Evolutionary conservation across 2,113 vertebrate genomes (phyloP), one percentile per base, ranked within the genome.

Genomic region (Dicerorhinus sumatrensis): DNA sequence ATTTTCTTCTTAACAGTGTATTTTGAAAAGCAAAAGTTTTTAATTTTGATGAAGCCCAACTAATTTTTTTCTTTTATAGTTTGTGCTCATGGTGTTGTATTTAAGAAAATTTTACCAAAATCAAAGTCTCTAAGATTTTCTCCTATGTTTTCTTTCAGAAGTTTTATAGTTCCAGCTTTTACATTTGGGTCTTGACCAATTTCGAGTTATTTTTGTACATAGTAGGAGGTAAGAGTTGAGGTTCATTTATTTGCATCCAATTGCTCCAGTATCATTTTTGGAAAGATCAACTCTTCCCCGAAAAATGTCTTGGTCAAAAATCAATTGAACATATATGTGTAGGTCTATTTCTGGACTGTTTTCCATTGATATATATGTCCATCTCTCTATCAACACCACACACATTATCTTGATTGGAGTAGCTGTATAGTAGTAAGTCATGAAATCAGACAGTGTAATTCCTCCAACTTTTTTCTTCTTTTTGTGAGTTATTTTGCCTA

Each of bases 71-170:
- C 46, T 31, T 91, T 69, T 21, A 51, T 23, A n/a, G 54, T 89
- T 75, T 48, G 29, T 51, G 46, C 6, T 92, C 33, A 73, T 5
- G 54, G 20, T 76, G 27, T 17, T 76, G 6, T 31, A 91, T 56
- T 62, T 92, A 92, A 84, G 69, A 92, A 60, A 92, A 51, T 73
- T 73, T 75, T 39, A 75, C 33, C 17, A 73, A 75, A 92, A 83
- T 93, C 25, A 75, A 75, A 75, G 70, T 56, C 56, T 39, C 39
- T 48, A 91, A 23, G 46, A 69, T 69, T 31, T 89, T 75, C 60
- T 27, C n/a, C 29, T 39, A 13, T 33, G 29, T 62, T 58, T 83
- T 73, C 33, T 48, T 54, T 62, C 20, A 58, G 6, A 67, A 69
- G 36, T 56, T 77, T 77, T 77, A 67, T 42, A 85, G 33, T 42